Base-by-base conservation (phyloP, 2,888 invertebrate species). In the Antheraea assamensis region DNA sequence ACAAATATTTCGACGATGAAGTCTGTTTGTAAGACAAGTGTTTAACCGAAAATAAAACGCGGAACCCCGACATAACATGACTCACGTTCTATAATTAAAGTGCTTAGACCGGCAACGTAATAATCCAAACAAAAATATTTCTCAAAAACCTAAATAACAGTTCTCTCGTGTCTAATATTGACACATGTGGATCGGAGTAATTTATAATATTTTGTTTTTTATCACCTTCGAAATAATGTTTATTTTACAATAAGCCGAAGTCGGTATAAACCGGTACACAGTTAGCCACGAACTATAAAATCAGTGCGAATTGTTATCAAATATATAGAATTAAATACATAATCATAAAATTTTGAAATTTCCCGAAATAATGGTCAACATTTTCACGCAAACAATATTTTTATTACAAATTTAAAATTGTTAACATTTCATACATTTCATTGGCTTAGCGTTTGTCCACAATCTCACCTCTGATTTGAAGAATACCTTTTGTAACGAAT, bases 11-110 rank as follows among this genome's bases (percentile, higher is more conserved):
- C 27, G 30, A 13, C 27, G 27, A 30, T 21, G 61, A 30, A 64
- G 17, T 64, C 15, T 64, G 24, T 66, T 66, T 66, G 35, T 68
- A 68, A 68, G 19, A 35, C n/a, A 35, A 35, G 35, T 68, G 35
- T 35, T 35, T 15, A 21, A 10, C 35, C 35, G 19, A 68, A 68
- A 68, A 68, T 68, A 68, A 19, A 68, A 68, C 68, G 35, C 31
- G 68, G 68, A 68, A 68, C 68, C n/a, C 3, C 68, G 68, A 64
- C 15, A 15, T 35, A n/a, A 68, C 61, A 68, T 55, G 73, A 73
- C 70, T 68, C 74, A 71, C 52, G 71, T 72, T 74, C 74, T 72
- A 75, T 74, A 77, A 75, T 35, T 74, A 55, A 74, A 74, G 70
- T 31, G 35, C 35, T 30, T 64, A 74, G 74, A 74, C 47, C 73